Evolutionary conservation across 2,888 invertebrate genomes (phyloP).

Genomic region (Endomychus coccineus): DNA sequence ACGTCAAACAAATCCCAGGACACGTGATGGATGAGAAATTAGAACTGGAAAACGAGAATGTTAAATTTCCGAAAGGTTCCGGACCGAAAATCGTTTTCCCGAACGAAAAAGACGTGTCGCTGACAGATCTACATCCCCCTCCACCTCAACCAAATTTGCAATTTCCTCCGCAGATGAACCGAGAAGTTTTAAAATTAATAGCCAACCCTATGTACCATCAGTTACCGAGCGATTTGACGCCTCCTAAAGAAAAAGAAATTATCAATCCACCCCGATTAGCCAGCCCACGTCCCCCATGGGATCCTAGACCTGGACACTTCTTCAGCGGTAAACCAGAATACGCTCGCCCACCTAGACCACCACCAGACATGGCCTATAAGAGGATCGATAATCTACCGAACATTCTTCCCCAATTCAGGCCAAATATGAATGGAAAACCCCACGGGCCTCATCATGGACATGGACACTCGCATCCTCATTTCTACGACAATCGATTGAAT

Average conservation of each 20-base stretch:
- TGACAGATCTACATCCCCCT: constrained; percentile 21
- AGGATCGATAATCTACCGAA: constrained; percentile 51
- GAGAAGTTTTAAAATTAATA: constrained; percentile 38
- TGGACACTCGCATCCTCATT: constrained; percentile 16
- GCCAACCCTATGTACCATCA: constrained; percentile 44
- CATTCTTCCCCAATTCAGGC: constrained; percentile 64
- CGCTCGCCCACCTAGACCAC: constrained; percentile 37
- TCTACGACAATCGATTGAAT: constrained; percentile 30
- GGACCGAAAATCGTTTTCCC: constrained; percentile 39
- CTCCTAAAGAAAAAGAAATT: constrained; percentile 39
- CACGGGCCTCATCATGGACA: constrained; percentile 18
- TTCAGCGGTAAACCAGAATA: constrained; percentile 42
- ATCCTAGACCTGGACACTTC: constrained; percentile 44
- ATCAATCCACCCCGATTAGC: constrained; percentile 26
- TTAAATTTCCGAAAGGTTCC: constrained; percentile 30
- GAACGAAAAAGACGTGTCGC: constrained; percentile 27
- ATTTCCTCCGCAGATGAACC: constrained; percentile 16
- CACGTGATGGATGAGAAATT: constrained; percentile 41
- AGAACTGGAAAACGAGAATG: constrained; percentile 29
- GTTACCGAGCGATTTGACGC: constrained; percentile 44
- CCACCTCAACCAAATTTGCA: constrained; percentile 22
- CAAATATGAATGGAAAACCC: constrained; percentile 56
- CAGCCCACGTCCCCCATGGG: constrained; percentile 45
- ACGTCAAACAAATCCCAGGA: constrained; percentile 36
- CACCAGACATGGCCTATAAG: constrained; percentile 38